phyloP scores from a whole-genome alignment of 1,140 invertebrate species.

The Sesamia nonagrioides region DNA sequence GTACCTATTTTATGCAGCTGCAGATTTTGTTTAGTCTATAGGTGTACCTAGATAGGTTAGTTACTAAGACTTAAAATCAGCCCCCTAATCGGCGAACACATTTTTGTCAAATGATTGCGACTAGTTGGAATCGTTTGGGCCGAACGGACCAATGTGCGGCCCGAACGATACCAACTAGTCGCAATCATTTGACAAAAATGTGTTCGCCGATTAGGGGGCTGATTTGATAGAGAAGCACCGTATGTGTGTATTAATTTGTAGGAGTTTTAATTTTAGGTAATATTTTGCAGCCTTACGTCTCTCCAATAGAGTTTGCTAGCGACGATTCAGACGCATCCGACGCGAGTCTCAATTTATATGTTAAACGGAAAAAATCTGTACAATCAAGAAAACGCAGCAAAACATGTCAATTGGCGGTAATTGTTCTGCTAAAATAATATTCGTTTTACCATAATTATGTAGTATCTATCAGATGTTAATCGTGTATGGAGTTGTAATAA shows the following conservation, averaged over 20 bases:
- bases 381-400: constrained; percentile 43
- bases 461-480: not conserved
- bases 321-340: constrained; percentile 57
- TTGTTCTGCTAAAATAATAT: not conserved
- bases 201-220: no score
- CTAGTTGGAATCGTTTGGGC: no score
- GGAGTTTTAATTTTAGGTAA: constrained; percentile 80
- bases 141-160: no score
- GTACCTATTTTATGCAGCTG: not conserved
- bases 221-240: not conserved
- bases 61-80: no score
- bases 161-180: no score
- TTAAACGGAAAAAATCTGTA: constrained; percentile 49
- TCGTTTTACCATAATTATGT: not conserved
- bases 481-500: not conserved
- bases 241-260: constrained; percentile 22
- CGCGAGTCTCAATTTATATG: constrained; percentile 23
- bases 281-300: constrained; percentile 85
- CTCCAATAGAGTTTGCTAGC: constrained; percentile 75
- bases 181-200: no score
- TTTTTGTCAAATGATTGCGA: no score
- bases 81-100: no score
- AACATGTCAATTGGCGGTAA: constrained; percentile 43
- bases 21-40: not conserved
- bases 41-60: no score